These are phyloP conservation scores for Amiota mariae DNA, from an alignment of 2,888 invertebrate genomes.

Conservation along the genomic window DNA sequence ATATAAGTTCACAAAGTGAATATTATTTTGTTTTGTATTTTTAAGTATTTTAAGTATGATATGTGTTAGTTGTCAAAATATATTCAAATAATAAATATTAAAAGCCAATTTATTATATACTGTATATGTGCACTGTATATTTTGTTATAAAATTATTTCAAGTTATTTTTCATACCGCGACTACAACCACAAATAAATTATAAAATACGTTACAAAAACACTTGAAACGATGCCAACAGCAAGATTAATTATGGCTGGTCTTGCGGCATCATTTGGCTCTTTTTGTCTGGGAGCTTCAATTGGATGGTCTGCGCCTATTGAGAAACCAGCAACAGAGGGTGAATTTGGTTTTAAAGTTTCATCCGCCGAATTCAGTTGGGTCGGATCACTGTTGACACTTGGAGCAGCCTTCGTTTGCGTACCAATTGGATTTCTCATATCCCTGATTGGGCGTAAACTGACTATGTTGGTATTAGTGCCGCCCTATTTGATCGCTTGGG, in stretches of 20 bases:
- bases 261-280: constrained; percentile 32
- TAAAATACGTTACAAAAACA: too few relatives aligned
- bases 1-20: too few relatives aligned
- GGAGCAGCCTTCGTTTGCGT: constrained; percentile 82
- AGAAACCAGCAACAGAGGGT: constrained; percentile 36
- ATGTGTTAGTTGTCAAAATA: too few relatives aligned
- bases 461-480: constrained; percentile 74
- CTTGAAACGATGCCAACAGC: too few relatives aligned
- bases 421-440: constrained; percentile 81
- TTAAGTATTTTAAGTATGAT: too few relatives aligned
- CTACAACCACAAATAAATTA: too few relatives aligned
- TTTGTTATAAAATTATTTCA: too few relatives aligned
- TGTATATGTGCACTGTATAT: too few relatives aligned
- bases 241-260: constrained; percentile 21
- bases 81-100: too few relatives aligned
- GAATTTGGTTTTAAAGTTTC: constrained; percentile 74
- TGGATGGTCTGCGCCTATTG: constrained; percentile 83
- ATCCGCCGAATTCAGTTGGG: constrained; percentile 78
- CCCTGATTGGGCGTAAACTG: constrained; percentile 80
- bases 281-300: constrained; percentile 72
- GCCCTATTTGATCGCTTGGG: constrained; percentile 85
- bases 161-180: too few relatives aligned
- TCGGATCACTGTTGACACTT: constrained; percentile 80
- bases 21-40: too few relatives aligned
- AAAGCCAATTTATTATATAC: too few relatives aligned